A percentile compares a stretch with the other conserved stretches of the same genome.
Evolutionary conservation across 2,888 invertebrate genomes (phyloP).

Genomic region (Drosophila mercatorum): DNA sequence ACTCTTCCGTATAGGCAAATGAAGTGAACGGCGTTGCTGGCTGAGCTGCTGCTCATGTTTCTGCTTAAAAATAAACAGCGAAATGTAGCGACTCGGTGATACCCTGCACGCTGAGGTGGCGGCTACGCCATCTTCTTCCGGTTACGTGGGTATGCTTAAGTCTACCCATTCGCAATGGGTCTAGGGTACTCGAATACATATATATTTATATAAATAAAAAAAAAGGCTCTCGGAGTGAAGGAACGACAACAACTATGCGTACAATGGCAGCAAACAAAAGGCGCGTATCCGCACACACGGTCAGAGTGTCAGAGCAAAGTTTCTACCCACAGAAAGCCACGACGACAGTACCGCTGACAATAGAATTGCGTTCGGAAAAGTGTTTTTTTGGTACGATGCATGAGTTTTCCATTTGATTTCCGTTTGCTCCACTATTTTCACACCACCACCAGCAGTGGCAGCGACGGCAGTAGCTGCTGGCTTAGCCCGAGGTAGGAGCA

Average conservation of each 20-base stretch:
- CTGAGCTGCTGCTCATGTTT: conserved; percentile 32
- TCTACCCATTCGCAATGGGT: too few species aligned
- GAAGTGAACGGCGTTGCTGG: conserved; percentile 68
- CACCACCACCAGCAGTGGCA: conserved; percentile 5
- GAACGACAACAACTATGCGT: conserved; percentile 57
- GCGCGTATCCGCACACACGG: conserved; percentile 63
- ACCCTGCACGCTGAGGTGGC: background rate
- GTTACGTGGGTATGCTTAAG: background rate
- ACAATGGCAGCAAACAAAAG: conserved; percentile 72
- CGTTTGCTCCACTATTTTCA: conserved; percentile 65
- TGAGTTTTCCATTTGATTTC: conserved; percentile 81
- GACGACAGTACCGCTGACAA: conserved; percentile 67
- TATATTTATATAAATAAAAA: conserved; percentile 35
- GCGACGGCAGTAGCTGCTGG: conserved; percentile 1
- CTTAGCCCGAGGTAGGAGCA: conserved; percentile 15
- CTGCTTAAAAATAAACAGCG: conserved; percentile 61
- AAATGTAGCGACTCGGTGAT: background rate
- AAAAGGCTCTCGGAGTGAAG: conserved; percentile 33
- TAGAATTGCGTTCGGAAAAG: conserved; percentile 76
- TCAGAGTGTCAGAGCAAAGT: conserved; percentile 71
- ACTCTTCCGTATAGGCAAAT: conserved; percentile 77
- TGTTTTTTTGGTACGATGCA: conserved; percentile 66
- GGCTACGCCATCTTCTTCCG: background rate
- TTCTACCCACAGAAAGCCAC: conserved; percentile 54
- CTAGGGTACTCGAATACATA: conserved; percentile 18